phyloP scores from a whole-genome alignment of 2,888 invertebrate species.

The Crioceris asparagi region DNA sequence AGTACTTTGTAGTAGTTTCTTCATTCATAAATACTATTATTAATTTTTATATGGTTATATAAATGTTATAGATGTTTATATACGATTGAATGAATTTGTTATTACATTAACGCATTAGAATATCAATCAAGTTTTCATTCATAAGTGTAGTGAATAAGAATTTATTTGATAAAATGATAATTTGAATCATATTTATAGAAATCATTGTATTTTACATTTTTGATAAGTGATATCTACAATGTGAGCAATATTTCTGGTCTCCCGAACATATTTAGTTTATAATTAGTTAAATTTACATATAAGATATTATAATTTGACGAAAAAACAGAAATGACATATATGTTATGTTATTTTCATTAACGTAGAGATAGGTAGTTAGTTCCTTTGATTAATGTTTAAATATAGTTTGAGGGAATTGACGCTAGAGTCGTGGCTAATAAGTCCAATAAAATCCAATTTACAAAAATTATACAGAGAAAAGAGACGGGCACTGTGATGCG shows the following conservation, averaged over 20 bases:
- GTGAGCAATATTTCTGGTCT: constrained; percentile 38
- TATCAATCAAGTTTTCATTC: no score
- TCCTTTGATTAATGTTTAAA: constrained; percentile 2
- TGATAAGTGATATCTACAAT: constrained; percentile 28
- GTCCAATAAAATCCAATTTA: constrained; percentile 36
- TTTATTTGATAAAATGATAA: no score
- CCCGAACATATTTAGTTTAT: constrained; percentile 34
- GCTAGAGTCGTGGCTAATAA: constrained; percentile 32
- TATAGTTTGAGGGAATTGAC: constrained; percentile 29
- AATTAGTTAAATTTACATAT: no score
- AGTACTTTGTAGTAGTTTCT: constrained; percentile 22
- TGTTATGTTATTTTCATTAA: no score
- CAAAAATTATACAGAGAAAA: no score
- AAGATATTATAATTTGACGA: no score
- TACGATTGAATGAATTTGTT: constrained; percentile 3
- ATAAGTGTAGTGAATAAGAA: no score
- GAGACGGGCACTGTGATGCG: constrained; percentile 31
- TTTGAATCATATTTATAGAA: constrained; percentile 2
- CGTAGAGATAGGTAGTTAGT: no score
- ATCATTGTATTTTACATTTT: constrained; percentile 2
- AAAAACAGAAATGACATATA: no score
- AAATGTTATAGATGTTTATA: background rate
- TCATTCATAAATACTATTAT: no score
- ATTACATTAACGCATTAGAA: background rate
- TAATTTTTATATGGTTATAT: background rate